A percentile compares a stretch with the other conserved stretches of the same genome.
Evolutionary conservation across 2,113 vertebrate genomes (phyloP).

Genomic region (Silurus asotus): DNA sequence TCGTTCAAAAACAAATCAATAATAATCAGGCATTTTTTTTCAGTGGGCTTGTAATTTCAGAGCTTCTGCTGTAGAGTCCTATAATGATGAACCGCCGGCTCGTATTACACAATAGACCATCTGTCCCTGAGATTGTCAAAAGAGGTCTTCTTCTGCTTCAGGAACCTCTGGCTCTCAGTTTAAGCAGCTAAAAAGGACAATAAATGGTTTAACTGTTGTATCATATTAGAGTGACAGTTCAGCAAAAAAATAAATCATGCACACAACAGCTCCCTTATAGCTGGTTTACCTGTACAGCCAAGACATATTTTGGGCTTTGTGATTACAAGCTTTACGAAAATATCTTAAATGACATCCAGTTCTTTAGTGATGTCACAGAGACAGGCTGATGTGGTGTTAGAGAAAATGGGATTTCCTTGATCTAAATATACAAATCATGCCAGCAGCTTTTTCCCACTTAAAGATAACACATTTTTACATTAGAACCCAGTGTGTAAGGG

Average conservation of each 20-base stretch:
- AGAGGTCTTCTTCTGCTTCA: neutral
- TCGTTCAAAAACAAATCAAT: neutral
- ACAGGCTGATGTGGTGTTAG: neutral
- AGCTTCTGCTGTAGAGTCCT: neutral
- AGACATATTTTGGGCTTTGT: neutral
- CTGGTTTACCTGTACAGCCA: neutral
- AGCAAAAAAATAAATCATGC: neutral
- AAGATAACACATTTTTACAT: neutral
- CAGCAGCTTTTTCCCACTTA: neutral
- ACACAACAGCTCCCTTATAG: neutral
- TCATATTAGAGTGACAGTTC: neutral
- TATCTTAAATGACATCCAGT: neutral
- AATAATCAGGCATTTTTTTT: neutral
- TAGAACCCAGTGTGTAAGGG: neutral
- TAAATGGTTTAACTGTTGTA: neutral
- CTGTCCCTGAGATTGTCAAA: neutral
- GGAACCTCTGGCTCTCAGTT: neutral
- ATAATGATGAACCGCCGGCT: neutral
- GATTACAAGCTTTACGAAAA: neutral
- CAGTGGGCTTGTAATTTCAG: neutral
- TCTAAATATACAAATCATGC: neutral
- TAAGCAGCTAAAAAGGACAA: neutral
- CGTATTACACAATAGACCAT: constrained; percentile 14
- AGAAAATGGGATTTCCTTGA: neutral
- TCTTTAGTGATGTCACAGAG: neutral